A percentile compares a stretch with the other conserved stretches of the same genome.
Conservation (phyloP, 2,888 invertebrate species). For the Thera obeliscata region DNA sequence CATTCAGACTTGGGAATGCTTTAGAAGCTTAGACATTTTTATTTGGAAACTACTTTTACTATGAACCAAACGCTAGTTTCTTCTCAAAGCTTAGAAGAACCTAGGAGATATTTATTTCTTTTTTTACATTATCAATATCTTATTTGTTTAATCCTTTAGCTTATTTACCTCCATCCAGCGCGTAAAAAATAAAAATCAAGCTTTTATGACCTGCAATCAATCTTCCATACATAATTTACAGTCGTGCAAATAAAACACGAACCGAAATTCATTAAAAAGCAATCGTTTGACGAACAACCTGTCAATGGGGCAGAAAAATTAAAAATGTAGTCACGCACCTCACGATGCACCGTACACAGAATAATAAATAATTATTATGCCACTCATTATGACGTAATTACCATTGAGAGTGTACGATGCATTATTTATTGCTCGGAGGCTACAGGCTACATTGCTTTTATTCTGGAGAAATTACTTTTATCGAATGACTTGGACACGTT, state of each 20-base stretch:
- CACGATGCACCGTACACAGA: conserved; percentile 59
- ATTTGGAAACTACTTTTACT: conserved; percentile 7
- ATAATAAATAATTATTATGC: conserved; percentile 69
- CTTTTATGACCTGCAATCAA: conserved; percentile 17
- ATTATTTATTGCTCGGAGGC: conserved; percentile 57
- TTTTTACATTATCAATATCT: too few species aligned
- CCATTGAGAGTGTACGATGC: conserved; percentile 63
- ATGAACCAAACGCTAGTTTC: background rate
- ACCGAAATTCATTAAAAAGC: conserved; percentile 27
- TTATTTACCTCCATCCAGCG: too few species aligned
- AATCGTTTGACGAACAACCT: conserved; percentile 28
- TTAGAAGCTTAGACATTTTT: conserved; percentile 1
- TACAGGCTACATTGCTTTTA: conserved; percentile 9
- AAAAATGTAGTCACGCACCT: conserved; percentile 63
- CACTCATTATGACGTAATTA: conserved; percentile 73
- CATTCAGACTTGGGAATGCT: conserved; percentile 13
- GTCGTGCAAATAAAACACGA: conserved; percentile 23
- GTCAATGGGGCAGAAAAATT: conserved; percentile 46
- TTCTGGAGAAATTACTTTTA: conserved; percentile 22
- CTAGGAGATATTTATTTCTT: background rate
- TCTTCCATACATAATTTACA: conserved; percentile 22
- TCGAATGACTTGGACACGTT: conserved; percentile 13
- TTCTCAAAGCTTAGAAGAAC: background rate
- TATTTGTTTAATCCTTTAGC: too few species aligned
- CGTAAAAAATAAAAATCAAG: background rate